phyloP scores from a whole-genome alignment of 1,140 invertebrate genomes.

The Diachasma alloeum region DNA sequence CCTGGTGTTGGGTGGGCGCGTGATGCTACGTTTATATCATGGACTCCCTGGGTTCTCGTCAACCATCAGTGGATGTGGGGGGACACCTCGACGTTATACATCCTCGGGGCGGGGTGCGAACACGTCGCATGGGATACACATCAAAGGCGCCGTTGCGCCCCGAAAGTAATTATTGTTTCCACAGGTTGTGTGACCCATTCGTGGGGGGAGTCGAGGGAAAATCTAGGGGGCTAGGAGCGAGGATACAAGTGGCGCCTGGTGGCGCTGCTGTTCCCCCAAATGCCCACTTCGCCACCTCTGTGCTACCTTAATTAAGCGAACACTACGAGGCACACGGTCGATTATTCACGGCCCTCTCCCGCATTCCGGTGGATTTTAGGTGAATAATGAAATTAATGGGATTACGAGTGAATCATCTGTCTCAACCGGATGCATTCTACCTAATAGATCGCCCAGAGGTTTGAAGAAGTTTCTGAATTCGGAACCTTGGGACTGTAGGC shows the following conservation, averaged over 20 bases:
- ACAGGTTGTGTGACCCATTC: not conserved
- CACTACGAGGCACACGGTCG: constrained; percentile 43
- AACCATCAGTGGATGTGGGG: constrained; percentile 32
- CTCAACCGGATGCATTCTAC: constrained; percentile 15
- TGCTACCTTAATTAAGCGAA: constrained; percentile 59
- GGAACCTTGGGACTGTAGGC: too few species aligned
- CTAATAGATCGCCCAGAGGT: not conserved
- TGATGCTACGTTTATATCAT: constrained; percentile 23
- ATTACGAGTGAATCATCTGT: not conserved
- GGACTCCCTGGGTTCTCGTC: constrained; percentile 28
- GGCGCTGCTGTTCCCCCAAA: constrained; percentile 50
- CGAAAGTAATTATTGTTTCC: constrained; percentile 64
- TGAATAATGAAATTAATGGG: not conserved
- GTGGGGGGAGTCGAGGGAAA: not conserved
- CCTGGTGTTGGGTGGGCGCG: not conserved
- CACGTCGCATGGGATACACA: constrained; percentile 51
- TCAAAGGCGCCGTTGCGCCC: constrained; percentile 49
- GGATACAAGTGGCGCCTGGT: constrained; percentile 53
- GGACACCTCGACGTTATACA: constrained; percentile 49
- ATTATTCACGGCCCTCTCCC: constrained; percentile 46
- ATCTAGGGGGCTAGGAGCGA: constrained; percentile 38
- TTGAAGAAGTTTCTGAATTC: not conserved
- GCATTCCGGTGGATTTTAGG: constrained; percentile 37
- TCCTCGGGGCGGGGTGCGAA: constrained; percentile 56
- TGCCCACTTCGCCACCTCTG: constrained; percentile 32